Evolutionary conservation across 2,888 invertebrate species (phyloP).

Genomic region (Bombylius major): DNA sequence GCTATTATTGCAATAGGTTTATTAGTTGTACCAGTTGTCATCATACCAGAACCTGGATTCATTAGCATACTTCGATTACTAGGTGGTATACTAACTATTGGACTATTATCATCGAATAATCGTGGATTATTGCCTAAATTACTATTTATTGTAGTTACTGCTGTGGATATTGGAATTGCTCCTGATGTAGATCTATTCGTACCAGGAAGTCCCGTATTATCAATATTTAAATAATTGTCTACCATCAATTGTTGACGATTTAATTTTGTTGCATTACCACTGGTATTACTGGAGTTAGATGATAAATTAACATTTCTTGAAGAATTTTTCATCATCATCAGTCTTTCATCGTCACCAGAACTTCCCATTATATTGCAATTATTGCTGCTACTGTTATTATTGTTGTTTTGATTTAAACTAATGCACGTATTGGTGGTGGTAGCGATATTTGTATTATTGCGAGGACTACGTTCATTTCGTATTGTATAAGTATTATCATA

Average conservation of each 20-base stretch:
- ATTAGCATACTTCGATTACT: neutral
- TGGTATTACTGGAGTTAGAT: neutral
- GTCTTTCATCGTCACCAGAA: slow-evolving; percentile 13
- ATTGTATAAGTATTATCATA: slow-evolving; percentile 24
- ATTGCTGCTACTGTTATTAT: slow-evolving; percentile 5
- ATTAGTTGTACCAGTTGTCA: neutral
- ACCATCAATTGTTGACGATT: neutral
- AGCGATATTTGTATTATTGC: neutral
- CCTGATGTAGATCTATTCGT: neutral
- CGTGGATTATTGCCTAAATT: neutral
- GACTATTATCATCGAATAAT: slow-evolving; percentile 2
- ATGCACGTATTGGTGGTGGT: neutral
- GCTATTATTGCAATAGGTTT: neutral
- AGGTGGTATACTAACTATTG: neutral
- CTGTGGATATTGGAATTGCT: neutral
- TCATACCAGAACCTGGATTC: neutral
- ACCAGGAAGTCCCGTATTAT: neutral
- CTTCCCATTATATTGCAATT: neutral
- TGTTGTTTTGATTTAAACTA: slow-evolving; percentile 15
- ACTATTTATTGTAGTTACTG: neutral
- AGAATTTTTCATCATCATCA: neutral
- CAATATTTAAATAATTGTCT: neutral
- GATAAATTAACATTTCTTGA: neutral
- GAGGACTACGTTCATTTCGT: slow-evolving; percentile 12
- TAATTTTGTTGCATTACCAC: neutral